Base-by-base conservation (phyloP, 1,140 invertebrate species). In the Drosophila kepulauana region DNA sequence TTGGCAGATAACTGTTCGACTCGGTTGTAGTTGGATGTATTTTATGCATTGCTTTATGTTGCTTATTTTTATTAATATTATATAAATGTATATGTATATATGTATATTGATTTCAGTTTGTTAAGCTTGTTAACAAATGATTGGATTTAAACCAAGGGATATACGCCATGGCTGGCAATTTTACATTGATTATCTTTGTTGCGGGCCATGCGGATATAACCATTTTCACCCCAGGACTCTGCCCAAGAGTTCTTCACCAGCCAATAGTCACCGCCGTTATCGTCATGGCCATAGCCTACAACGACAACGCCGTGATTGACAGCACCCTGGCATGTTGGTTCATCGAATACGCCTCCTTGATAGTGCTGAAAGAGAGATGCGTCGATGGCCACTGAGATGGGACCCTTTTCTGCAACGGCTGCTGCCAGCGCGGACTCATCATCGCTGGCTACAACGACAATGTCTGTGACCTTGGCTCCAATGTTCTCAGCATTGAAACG, bases 211-310 rank as follows among this genome's bases (percentile, higher is more conserved):
- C 92, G 91, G 64, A 95, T 93, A 91, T 94, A 95, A 3, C 95
- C 95, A 3, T 93, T 67, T 43, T 94, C 92, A 16, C 95, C 95
- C 95, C 95, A 95, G 1, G 28, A 64, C 8, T 54, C 52, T 3
- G 93, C 93, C 93, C 93, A 94, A 1, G 87, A 93, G 91, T 96
- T 96, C 87, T 96, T 96, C 4, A 96, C 93, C 5, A 95, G 81
- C 95, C 95, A 96, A 86, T 95, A 96, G 62, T 94, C 93, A 16
- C 56, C 25, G 0, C 93, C 94, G 16, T 85, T 79, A 20, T 93
- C 90, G 16, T 71, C 52, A 3, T 94, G 94, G 6, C 97, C 97
- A 92, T 97, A 98, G 43, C 98, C 97, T 46, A 98, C 96, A 1
- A 91, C 61, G 3, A 88, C 57, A 5, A 91, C 70, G 95, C 94